Evolutionary conservation across 2,797 vertebrate species (phyloP).

Genomic region (Parauchenoglanis ngamensis): DNA sequence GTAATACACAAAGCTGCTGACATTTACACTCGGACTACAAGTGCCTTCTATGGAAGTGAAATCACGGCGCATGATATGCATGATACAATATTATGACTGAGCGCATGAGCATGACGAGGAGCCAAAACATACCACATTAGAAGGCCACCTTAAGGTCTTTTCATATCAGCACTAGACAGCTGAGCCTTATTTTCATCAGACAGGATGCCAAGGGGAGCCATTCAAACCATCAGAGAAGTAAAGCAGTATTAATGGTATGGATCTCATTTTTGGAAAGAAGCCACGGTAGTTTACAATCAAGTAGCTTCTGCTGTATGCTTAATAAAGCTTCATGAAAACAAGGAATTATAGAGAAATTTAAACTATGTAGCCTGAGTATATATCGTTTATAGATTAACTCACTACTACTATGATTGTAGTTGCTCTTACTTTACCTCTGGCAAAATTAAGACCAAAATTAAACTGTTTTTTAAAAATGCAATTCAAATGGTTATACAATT

Average conservation of each 20-base stretch:
- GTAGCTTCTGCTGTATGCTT: neutral
- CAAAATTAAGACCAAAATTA: too few species aligned
- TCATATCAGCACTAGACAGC: neutral
- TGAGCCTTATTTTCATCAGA: neutral
- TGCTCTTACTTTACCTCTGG: neutral
- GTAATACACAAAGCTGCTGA: neutral
- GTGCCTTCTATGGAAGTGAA: neutral
- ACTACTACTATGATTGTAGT: too few species aligned
- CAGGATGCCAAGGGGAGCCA: neutral
- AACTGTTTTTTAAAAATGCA: too few species aligned
- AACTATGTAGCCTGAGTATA: neutral
- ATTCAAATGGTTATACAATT: too few species aligned
- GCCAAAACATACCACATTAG: neutral
- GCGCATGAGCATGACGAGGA: neutral
- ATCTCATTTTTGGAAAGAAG: neutral
- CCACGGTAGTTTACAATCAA: neutral
- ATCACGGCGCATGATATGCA: neutral
- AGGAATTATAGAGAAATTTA: neutral
- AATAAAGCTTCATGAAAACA: neutral
- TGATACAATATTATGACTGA: neutral
- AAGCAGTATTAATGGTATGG: neutral
- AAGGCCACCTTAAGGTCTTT: neutral
- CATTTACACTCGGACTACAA: neutral
- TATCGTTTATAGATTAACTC: neutral
- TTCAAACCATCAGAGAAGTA: neutral